Conservation (phyloP, 2,113 vertebrate genomes). For the Pygoscelis adeliae region DNA sequence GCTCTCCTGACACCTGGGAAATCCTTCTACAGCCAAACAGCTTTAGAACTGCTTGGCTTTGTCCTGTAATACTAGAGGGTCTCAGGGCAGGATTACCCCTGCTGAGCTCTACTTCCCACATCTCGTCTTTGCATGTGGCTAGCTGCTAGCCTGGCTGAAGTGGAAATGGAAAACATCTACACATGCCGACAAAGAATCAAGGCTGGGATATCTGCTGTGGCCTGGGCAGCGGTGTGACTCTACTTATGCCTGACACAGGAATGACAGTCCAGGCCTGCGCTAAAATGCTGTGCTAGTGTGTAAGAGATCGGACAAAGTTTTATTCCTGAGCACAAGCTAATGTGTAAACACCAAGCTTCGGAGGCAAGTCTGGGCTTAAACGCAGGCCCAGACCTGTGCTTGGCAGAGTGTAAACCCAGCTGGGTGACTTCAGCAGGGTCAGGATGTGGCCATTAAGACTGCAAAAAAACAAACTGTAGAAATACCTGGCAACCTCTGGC, state of each 20-base stretch:
- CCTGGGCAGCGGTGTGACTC: not conserved
- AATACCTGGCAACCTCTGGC: not conserved
- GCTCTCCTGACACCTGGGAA: not conserved
- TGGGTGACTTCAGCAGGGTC: not conserved
- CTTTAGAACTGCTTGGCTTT: not conserved
- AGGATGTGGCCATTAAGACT: not conserved
- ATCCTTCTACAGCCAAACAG: not conserved
- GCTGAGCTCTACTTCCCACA: not conserved
- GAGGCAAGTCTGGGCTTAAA: fast-evolving
- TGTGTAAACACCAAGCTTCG: not conserved
- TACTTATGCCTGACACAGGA: not conserved
- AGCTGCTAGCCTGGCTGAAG: not conserved
- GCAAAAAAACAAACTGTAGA: not conserved
- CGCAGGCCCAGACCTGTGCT: not conserved
- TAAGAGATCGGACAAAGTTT: not conserved
- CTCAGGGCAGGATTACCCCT: not conserved
- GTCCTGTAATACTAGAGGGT: not conserved
- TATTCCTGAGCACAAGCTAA: not conserved
- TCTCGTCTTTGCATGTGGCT: fast-evolving
- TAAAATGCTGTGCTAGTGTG: not conserved
- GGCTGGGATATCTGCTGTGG: not conserved
- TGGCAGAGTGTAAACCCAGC: not conserved
- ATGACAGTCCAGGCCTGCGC: not conserved
- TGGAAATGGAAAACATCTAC: not conserved
- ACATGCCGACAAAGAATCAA: fast-evolving